Base-by-base conservation (phyloP, 2,888 invertebrate genomes). In the Thalpophila matura region DNA sequence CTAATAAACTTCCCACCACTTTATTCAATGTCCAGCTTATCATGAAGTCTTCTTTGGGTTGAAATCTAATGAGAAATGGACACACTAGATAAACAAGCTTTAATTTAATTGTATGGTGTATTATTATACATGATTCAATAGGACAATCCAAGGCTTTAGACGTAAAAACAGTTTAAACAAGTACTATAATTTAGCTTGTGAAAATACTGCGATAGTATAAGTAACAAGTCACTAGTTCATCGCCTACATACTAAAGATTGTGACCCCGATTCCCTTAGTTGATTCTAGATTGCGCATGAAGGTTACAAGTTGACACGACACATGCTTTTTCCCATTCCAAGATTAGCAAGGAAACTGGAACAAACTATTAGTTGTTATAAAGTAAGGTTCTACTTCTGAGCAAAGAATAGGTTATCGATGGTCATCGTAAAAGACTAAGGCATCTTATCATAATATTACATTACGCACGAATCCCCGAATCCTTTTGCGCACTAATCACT, bases 241-340 rank as follows among this genome's bases (percentile, higher is more conserved):
- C 55, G 59, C 55, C 59, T 61, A 75, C 73, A 33, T 45, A 27
- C 20, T 45, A 29, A 57, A 43, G 26, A 49, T 51, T 35, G 33
- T 73, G 65, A 59, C 65, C 77, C 58, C 65, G 40, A 56, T 76
- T 73, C 46, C 65, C 60, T 40, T 56, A 68, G 45, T 58, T 54
- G 64, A 35, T 20, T 42, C 56, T 47, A 63, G 54, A 65, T 60
- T 56, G 58, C 26, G 9, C 35, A 40, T 38, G 64, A 68, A 76
- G 72, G 68, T 57, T 35, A 50, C 26, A 9, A 14, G 35, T 24
- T 42, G 49, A 56, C 59, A 56, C 26, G 47, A 37, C n/a, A 42
- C 42, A 27, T 14, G 20, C n/a, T 43, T 49, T 61, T 62, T 53
- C 35, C 20, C n/a, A 40, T 37, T 46, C 35, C 42, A 22, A 43